phyloP scores from a whole-genome alignment of 2,888 invertebrate genomes.

The Arge pagana region DNA sequence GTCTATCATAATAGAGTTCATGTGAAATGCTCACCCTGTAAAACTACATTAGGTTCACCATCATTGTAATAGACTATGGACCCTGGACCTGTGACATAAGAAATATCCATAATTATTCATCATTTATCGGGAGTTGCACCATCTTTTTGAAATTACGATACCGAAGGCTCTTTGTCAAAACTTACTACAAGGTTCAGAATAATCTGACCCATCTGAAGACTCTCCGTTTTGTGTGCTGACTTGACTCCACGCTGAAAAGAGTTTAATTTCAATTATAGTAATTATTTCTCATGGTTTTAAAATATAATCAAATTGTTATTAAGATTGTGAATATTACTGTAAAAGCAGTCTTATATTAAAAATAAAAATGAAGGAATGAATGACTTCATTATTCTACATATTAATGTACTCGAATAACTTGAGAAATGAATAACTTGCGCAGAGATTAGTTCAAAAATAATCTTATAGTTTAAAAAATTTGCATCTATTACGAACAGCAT shows the following conservation, averaged over 20 bases:
- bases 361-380: slow-evolving; percentile 15
- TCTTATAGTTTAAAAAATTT: no score
- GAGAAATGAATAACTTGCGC: no score
- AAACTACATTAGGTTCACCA: slow-evolving; percentile 69
- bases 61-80: slow-evolving; percentile 74
- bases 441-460: no score
- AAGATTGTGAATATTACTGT: no score
- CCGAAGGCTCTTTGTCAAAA: slow-evolving; percentile 12
- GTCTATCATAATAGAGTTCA: no score
- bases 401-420: no score
- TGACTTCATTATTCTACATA: no score
- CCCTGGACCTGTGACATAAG: slow-evolving; percentile 60
- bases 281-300: no score
- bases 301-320: no score
- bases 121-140: not conserved
- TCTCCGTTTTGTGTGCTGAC: slow-evolving; percentile 64
- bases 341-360: no score
- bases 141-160: not conserved
- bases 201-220: slow-evolving; percentile 63
- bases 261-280: no score
- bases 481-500: no score
- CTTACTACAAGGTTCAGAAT: slow-evolving; percentile 48
- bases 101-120: not conserved
- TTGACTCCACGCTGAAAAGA: slow-evolving; percentile 70
- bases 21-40: slow-evolving; percentile 60